Conservation (phyloP, 2,888 invertebrate genomes). For the Anoncus sp. region DNA sequence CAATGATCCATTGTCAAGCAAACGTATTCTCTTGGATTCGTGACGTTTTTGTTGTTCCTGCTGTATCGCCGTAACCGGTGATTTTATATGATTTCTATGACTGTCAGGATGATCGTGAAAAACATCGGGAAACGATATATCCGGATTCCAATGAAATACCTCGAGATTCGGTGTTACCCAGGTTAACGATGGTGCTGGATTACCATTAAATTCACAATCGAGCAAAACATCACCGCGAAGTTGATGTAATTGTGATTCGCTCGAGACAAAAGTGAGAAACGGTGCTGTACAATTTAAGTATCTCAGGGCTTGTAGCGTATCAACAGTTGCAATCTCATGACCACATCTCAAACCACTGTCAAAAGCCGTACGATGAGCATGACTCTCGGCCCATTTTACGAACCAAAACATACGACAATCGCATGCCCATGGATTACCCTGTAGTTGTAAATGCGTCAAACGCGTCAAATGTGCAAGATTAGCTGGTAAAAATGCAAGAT, state of each 20-base stretch:
- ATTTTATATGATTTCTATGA: slow-evolving; percentile 56
- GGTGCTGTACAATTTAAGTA: slow-evolving; percentile 90
- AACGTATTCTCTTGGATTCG: slow-evolving; percentile 85
- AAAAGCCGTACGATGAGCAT: slow-evolving; percentile 82
- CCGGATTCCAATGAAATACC: slow-evolving; percentile 92
- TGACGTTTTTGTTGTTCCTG: slow-evolving; percentile 64
- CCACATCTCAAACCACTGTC: slow-evolving; percentile 88
- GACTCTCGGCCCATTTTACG: slow-evolving; percentile 86
- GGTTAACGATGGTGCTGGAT: slow-evolving; percentile 91
- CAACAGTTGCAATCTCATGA: slow-evolving; percentile 83
- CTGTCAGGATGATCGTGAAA: slow-evolving; percentile 87
- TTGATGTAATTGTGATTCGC: slow-evolving; percentile 85
- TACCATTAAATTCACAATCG: slow-evolving; percentile 91
- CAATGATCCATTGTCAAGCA: slow-evolving; percentile 92
- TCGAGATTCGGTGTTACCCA: slow-evolving; percentile 93
- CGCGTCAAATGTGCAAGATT: slow-evolving; percentile 87
- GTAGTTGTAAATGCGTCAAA: slow-evolving; percentile 87
- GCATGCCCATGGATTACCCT: slow-evolving; percentile 93
- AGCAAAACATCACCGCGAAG: slow-evolving; percentile 82
- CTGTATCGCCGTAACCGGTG: neutral
- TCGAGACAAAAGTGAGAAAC: slow-evolving; percentile 86
- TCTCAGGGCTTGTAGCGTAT: slow-evolving; percentile 88
- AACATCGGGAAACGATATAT: slow-evolving; percentile 87
- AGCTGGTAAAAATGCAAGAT: slow-evolving; percentile 88
- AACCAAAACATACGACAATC: slow-evolving; percentile 95